Conservation (phyloP, 2,113 vertebrate genomes). For the Saccopteryx leptura region DNA sequence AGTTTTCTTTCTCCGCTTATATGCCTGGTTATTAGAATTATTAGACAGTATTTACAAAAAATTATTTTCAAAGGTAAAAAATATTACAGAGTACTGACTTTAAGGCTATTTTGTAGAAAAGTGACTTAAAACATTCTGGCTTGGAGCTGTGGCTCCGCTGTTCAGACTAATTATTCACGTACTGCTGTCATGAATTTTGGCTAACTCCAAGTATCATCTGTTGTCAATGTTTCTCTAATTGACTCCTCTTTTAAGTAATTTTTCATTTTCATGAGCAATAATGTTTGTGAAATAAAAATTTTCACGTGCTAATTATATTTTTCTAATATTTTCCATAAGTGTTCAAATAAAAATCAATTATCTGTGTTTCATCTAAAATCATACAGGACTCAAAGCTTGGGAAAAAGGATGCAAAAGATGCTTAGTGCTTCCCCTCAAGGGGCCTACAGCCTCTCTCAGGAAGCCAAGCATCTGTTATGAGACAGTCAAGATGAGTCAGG, state of each 20-base stretch:
- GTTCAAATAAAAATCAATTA: conserved; percentile 10
- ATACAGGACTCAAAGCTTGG: not conserved
- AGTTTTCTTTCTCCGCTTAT: not conserved
- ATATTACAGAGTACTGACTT: not conserved
- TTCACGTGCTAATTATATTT: not conserved
- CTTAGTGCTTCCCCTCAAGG: not conserved
- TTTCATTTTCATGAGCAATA: conserved; percentile 18
- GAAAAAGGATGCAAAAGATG: not conserved
- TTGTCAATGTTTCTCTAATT: not conserved
- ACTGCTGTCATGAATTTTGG: not conserved
- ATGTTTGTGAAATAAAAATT: conserved; percentile 35
- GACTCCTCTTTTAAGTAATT: not conserved
- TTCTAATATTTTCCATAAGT: not conserved
- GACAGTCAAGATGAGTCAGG: not conserved
- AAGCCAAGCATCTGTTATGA: not conserved
- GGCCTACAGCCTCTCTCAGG: not conserved
- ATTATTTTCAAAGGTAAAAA: conserved; percentile 18
- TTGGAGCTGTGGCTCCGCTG: not conserved
- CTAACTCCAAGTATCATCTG: not conserved
- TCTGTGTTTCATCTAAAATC: not conserved
- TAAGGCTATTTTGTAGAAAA: not conserved
- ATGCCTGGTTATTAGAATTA: not conserved
- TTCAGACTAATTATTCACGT: not conserved
- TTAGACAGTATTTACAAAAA: not conserved
- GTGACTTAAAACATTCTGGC: not conserved